Base-by-base conservation (phyloP, 2,113 vertebrate species). In the Pseudopipra pipra region DNA sequence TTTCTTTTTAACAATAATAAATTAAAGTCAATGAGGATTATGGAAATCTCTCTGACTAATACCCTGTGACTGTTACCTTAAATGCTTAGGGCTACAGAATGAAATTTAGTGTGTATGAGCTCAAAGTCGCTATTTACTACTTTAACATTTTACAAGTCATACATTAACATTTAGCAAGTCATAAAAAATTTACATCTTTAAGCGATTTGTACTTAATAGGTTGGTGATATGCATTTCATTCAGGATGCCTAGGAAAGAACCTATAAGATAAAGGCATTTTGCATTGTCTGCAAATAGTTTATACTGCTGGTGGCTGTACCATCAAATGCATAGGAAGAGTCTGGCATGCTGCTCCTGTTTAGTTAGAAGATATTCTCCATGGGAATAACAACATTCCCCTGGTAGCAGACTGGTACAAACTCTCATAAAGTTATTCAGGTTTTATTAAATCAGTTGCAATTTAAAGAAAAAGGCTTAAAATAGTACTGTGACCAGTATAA, bases 121-220 rank as follows among this genome's bases (percentile, higher is more conserved):
- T 96, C 75, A 88, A 97, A 95, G 89, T 96, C 61, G 80, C 97
- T 98, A 97, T 98, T 98, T 98, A 97, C 97, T 97, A 96, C 97
- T 97, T 97, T 98, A 98, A 97, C 98, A 98, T 98, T 98, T 98
- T 97, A 97, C 92, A 97, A 97, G 97, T 93, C 98, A 97, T 98
- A 97, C 95, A 97, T 98, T 98, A 98, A 98, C 98, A 98, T 98
- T 98, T 98, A 97, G 96, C 90, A 98, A 97, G 93, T 96, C 95
- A 96, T 98, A 98, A 98, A 97, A 97, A 97, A 96, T 97, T 96
- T 98, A 97, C 97, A 98, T 97, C 90, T 97, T 97, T 98, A 98
- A 98, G 95, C 58, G 25, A 98, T 97, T 98, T 98, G 88, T 97
- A 96, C 96, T 97, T 97, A 98, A 98, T 97, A 97, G 96, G 89